These are phyloP conservation scores for Agrochola circellaris DNA, from an alignment of 2,888 invertebrate genomes.

Conservation along the genomic window DNA sequence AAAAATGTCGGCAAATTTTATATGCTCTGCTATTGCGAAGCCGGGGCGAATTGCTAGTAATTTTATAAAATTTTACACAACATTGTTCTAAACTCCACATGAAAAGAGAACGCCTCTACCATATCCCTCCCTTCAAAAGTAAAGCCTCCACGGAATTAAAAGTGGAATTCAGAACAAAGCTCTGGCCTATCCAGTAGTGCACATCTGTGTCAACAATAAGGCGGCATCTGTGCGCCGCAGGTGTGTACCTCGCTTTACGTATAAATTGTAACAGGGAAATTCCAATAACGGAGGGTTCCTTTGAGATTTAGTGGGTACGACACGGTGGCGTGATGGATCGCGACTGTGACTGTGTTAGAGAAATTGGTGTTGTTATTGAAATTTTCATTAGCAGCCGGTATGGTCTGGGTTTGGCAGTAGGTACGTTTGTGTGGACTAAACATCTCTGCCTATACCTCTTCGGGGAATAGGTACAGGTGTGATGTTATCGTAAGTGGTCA, in stretches of 20 bases:
- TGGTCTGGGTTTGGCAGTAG: neutral
- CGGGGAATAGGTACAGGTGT: neutral
- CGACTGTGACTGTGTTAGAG: no score
- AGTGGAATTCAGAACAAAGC: conserved; percentile 19
- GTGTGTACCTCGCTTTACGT: conserved; percentile 66
- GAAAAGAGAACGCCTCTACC: neutral
- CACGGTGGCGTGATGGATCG: conserved; percentile 51
- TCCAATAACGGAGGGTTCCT: conserved; percentile 67
- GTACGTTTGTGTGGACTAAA: neutral
- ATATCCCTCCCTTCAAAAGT: neutral
- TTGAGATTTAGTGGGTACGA: conserved; percentile 62
- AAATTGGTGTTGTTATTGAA: conserved; percentile 4
- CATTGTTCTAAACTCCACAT: neutral
- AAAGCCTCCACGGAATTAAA: conserved; percentile 29
- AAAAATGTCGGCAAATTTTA: no score
- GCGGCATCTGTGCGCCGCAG: conserved; percentile 68
- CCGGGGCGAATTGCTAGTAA: no score
- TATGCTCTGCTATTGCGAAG: no score
- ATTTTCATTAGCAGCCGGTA: neutral
- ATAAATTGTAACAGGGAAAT: conserved; percentile 71
- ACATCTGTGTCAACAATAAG: conserved; percentile 70
- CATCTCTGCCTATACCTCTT: neutral
- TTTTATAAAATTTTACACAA: neutral
- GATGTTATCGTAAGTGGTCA: neutral
- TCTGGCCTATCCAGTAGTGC: conserved; percentile 50